phyloP scores from a whole-genome alignment of 2,888 invertebrate genomes.

The Archaeoteleia sp. region DNA sequence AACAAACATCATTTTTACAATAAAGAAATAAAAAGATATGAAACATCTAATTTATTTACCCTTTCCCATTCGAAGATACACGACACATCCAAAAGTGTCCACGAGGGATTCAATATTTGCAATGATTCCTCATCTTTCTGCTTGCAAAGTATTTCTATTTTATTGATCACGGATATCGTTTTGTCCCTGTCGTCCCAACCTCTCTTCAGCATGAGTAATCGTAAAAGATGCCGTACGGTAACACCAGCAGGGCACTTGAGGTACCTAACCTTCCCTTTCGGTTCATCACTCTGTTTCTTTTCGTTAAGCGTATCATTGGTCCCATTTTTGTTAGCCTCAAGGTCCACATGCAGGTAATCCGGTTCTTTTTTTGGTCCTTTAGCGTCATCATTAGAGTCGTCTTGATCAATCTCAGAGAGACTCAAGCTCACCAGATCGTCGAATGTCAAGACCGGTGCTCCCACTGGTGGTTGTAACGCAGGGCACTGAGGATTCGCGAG shows the following conservation, averaged over 20 bases:
- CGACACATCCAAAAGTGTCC: constrained; percentile 92
- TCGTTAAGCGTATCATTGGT: constrained; percentile 56
- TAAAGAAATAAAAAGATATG: neutral
- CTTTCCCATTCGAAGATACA: constrained; percentile 97
- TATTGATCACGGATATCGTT: constrained; percentile 46
- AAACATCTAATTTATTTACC: constrained; percentile 76
- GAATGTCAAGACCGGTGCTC: constrained; percentile 64
- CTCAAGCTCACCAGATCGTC: constrained; percentile 69
- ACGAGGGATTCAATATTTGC: constrained; percentile 60
- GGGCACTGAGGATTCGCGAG: constrained; percentile 66
- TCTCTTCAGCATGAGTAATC: constrained; percentile 81
- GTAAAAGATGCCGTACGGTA: constrained; percentile 90
- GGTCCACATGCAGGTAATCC: constrained; percentile 2
- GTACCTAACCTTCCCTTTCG: constrained; percentile 79
- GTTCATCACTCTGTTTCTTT: constrained; percentile 52
- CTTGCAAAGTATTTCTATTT: constrained; percentile 66
- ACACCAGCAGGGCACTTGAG: constrained; percentile 94
- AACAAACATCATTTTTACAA: neutral
- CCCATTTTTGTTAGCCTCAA: constrained; percentile 3
- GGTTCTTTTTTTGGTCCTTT: constrained; percentile 21
- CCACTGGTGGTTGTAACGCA: constrained; percentile 58
- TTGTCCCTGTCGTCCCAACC: constrained; percentile 66
- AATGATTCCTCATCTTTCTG: constrained; percentile 40
- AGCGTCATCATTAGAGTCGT: constrained; percentile 17
- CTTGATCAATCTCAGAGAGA: constrained; percentile 57